Evolutionary conservation across 2,797 vertebrate species (phyloP).

Genomic region (Glossophaga mutica): DNA sequence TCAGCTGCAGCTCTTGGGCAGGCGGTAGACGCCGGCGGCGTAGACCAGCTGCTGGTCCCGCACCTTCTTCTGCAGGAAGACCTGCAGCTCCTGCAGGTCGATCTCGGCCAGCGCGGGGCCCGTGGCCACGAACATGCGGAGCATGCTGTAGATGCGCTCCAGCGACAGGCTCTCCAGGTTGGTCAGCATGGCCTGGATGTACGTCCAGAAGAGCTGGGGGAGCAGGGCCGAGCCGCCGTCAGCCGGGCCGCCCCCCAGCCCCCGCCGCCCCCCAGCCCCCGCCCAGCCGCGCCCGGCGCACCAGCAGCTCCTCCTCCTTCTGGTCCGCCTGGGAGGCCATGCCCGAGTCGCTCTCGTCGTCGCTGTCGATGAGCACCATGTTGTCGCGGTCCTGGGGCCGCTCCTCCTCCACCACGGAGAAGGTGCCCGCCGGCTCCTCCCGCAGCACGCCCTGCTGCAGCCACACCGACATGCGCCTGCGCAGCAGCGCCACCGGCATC

Average conservation of each 20-base stretch:
- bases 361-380: constrained; percentile 94
- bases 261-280: accelerated
- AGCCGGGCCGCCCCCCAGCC: accelerated
- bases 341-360: constrained; percentile 96
- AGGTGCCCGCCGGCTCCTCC: constrained; percentile 90
- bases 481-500: constrained; percentile 89
- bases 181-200: constrained; percentile 99
- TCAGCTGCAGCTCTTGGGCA: constrained; percentile 88
- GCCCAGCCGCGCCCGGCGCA: not conserved
- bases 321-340: constrained; percentile 97
- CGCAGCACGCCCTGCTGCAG: constrained; percentile 95
- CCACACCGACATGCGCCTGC: constrained; percentile 94
- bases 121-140: constrained; percentile 96
- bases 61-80: constrained; percentile 96
- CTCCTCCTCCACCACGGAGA: constrained; percentile 92
- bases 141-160: constrained; percentile 98
- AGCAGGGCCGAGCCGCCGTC: accelerated
- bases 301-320: constrained; percentile 92
- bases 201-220: constrained; percentile 95
- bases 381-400: constrained; percentile 90
- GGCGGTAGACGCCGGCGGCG: constrained; percentile 91
- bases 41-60: constrained; percentile 92
- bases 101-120: constrained; percentile 95
- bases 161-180: constrained; percentile 97
- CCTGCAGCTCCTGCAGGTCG: constrained; percentile 95